Percentiles rank a stretch among this genome's conserved stretches.
Evolutionary conservation across 2,113 vertebrate species (phyloP).

Genomic region (Thermophis baileyi): DNA sequence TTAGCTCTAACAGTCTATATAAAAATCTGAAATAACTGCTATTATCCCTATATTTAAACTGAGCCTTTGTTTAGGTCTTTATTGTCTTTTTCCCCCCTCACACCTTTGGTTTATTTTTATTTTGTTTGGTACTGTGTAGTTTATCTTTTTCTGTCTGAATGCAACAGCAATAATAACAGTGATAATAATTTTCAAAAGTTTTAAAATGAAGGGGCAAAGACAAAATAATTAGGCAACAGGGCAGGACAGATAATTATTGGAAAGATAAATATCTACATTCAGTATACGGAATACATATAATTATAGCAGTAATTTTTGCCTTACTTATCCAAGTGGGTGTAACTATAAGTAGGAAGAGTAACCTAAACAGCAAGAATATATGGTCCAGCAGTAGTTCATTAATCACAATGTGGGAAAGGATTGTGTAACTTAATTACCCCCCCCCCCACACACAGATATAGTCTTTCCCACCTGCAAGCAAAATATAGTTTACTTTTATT

Average conservation of each 20-base stretch:
- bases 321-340: background rate
- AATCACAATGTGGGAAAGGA: background rate
- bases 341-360: background rate
- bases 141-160: background rate
- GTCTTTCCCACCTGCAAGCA: background rate
- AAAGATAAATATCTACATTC: background rate
- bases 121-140: background rate
- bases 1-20: background rate
- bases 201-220: background rate
- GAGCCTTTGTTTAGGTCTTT: background rate
- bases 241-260: background rate
- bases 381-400: background rate
- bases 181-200: background rate
- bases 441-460: background rate
- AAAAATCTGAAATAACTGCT: background rate
- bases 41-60: background rate
- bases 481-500: background rate
- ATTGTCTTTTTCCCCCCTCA: background rate
- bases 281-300: background rate
- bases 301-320: background rate
- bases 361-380: background rate
- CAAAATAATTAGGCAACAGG: slow-evolving; percentile 5
- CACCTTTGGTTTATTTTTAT: background rate
- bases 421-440: background rate
- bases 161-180: background rate